Evolutionary conservation across 2,113 vertebrate genomes (phyloP), one percentile per base, ranked within the genome.

Genomic region (Platysternon megacephalum): DNA sequence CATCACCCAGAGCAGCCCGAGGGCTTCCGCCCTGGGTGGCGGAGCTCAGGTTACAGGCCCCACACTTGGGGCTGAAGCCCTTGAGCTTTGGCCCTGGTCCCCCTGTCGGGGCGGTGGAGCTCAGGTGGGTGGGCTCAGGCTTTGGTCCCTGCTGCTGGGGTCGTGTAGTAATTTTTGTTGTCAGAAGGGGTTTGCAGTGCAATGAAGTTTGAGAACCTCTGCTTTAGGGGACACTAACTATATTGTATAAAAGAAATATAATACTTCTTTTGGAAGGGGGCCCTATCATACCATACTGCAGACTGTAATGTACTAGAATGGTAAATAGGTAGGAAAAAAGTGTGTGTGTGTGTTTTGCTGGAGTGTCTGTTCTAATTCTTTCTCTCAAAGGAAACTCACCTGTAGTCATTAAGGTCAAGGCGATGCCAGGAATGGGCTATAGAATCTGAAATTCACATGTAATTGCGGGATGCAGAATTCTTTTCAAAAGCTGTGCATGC

Each of bases 321-420:
- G 35, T 65, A 65, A 65, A 46, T 22, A 52, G 61, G 65, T 24
- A 52, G 2, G 76, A 65, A 51, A 29, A 79, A 42, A n/a, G 5
- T 44, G 9, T 53, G 26, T 19, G 12, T 28, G 13, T 11, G 13
- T 16, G n/a, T 48, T 84, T 56, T 16, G 24, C n/a, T 26, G 14
- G 52, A 24, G 22, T 28, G 26, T 35, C 55, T 87, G 22, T 84
- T 46, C 52, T 46, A 35, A 49, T 46, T 80, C n/a, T 12, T 39
- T 11, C 22, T n/a, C 88, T 65, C 42, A 55, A 82, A 58, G 35
- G 32, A 74, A 56, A 68, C 52, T 48, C 29, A 22, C 11, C 21
- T 85, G 82, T 11, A 82, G 48, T 95, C 82, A 65, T 48, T 88
- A 58, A 88, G 74, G 93, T 95, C 92, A 89, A 93, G 32, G 72